Conservation (phyloP, 2,888 invertebrate genomes). For the Aricia artaxerxes region DNA sequence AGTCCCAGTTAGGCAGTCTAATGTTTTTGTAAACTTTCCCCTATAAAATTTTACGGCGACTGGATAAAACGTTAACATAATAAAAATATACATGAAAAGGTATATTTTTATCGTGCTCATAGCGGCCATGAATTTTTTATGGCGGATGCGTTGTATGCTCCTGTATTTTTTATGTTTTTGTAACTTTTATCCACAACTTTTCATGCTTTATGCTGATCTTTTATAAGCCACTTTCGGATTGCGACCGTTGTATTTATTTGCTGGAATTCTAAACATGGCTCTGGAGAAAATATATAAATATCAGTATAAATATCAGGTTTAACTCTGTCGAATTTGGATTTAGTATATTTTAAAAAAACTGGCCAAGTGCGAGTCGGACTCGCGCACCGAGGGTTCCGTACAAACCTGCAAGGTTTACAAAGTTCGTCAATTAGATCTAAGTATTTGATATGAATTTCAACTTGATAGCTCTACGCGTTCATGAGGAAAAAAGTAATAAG, state of each 20-base stretch:
- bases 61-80: conserved; percentile 32
- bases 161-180: conserved; percentile 25
- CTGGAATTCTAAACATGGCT: conserved; percentile 5
- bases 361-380: no score
- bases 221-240: conserved; percentile 17
- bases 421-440: no score
- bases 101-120: conserved; percentile 30
- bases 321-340: not conserved
- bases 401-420: no score
- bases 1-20: conserved; percentile 16
- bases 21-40: conserved; percentile 28
- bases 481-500: no score
- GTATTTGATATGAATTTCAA: no score
- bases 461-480: no score
- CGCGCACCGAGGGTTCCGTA: no score
- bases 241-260: conserved; percentile 8
- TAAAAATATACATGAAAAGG: conserved; percentile 30
- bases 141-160: conserved; percentile 32
- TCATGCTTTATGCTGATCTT: conserved; percentile 19
- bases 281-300: not conserved
- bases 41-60: conserved; percentile 32
- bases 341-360: no score
- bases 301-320: not conserved
- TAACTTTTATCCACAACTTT: conserved; percentile 15
- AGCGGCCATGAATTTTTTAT: conserved; percentile 32